These are phyloP conservation scores for Acronicta alni DNA, from an alignment of 2,888 invertebrate species.

Conservation along the genomic window DNA sequence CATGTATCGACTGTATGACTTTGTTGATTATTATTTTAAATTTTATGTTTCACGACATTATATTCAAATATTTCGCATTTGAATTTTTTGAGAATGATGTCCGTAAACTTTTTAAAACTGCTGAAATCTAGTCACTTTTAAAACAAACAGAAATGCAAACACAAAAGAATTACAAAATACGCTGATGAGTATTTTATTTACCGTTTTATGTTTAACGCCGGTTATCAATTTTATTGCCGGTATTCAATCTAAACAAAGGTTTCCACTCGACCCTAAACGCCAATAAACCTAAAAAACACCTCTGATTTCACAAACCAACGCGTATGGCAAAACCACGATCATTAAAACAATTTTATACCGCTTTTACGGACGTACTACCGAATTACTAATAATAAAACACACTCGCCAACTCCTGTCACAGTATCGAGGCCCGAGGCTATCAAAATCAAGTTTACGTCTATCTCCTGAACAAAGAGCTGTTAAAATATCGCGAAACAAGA, in stretches of 20 bases:
- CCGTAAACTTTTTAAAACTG: no score
- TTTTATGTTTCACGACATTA: no score
- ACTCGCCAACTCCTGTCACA: slow-evolving; percentile 79
- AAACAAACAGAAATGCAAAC: slow-evolving; percentile 32
- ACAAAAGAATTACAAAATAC: slow-evolving; percentile 59
- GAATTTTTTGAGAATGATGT: no score
- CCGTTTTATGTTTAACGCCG: slow-evolving; percentile 57
- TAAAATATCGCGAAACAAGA: slow-evolving; percentile 75
- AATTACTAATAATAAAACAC: slow-evolving; percentile 84
- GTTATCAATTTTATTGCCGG: slow-evolving; percentile 76
- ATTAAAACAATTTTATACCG: slow-evolving; percentile 79
- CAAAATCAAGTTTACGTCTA: slow-evolving; percentile 79
- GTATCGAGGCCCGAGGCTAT: slow-evolving; percentile 74
- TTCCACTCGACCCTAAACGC: slow-evolving; percentile 81
- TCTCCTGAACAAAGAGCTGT: slow-evolving; percentile 84
- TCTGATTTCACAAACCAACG: slow-evolving; percentile 83
- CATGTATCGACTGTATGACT: no score
- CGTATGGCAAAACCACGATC: slow-evolving; percentile 83
- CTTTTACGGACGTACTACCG: slow-evolving; percentile 76
- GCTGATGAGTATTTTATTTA: slow-evolving; percentile 52
- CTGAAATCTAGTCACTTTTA: slow-evolving; percentile 19
- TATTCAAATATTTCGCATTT: no score
- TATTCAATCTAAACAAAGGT: slow-evolving; percentile 81
- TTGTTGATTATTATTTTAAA: no score
- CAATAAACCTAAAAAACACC: slow-evolving; percentile 86